Percentiles rank a stretch among this genome's conserved stretches.
Conservation (phyloP, 2,888 invertebrate genomes). For the Philereme transversata region DNA sequence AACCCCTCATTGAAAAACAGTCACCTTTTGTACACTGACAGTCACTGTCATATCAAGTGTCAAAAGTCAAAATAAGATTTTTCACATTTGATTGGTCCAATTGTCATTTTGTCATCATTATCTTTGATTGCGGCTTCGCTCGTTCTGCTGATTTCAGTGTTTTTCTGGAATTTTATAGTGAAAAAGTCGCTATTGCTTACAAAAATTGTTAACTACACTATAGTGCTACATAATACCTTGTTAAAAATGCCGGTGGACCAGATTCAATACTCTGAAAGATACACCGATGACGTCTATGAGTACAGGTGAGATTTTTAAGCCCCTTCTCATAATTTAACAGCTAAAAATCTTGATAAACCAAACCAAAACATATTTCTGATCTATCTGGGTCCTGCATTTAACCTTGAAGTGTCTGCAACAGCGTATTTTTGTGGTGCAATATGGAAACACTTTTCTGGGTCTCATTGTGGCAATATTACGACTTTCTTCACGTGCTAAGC, state of each 20-base stretch:
- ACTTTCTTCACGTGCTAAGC: neutral
- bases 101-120: too few species aligned
- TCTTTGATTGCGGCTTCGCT: too few species aligned
- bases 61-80: too few species aligned
- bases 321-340: neutral
- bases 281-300: slow-evolving; percentile 93
- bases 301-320: slow-evolving; percentile 86
- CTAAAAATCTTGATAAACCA: neutral
- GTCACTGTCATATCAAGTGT: too few species aligned
- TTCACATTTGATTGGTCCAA: too few species aligned
- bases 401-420: neutral
- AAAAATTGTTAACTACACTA: neutral
- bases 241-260: slow-evolving; percentile 87
- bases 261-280: slow-evolving; percentile 97
- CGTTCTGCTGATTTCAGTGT: too few species aligned
- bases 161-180: too few species aligned
- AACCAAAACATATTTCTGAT: neutral
- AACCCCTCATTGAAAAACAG: too few species aligned
- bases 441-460: neutral
- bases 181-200: too few species aligned
- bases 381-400: neutral
- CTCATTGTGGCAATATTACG: neutral
- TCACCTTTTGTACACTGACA: too few species aligned
- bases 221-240: slow-evolving; percentile 2
- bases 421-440: slow-evolving; percentile 10